Evolutionary conservation across 2,888 invertebrate species (phyloP).

Genomic region (Strigamia maritima): DNA sequence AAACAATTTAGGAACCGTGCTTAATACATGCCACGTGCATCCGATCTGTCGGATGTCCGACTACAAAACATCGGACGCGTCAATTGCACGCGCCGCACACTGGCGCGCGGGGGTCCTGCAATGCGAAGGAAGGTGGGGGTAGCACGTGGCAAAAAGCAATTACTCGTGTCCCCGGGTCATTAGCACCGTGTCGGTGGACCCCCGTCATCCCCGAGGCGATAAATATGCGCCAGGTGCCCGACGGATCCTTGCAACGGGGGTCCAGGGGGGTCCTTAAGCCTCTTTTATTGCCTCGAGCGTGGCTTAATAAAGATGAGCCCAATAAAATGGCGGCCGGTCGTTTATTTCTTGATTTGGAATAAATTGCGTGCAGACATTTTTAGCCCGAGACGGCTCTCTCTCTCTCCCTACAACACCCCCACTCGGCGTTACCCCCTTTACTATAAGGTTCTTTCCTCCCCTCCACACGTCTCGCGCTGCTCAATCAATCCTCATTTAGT

Average conservation of each 20-base stretch:
- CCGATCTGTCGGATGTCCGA: neutral
- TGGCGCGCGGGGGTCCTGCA: neutral
- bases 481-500: slow-evolving; percentile 38
- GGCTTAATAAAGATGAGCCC: slow-evolving; percentile 40
- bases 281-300: slow-evolving; percentile 38
- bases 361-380: slow-evolving; percentile 33
- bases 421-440: neutral
- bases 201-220: slow-evolving; percentile 11
- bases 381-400: neutral
- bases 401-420: neutral
- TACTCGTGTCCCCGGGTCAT: slow-evolving; percentile 4
- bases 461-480: neutral
- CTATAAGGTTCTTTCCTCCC: neutral
- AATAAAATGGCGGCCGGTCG: slow-evolving; percentile 38
- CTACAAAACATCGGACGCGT: neutral
- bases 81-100: neutral
- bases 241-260: neutral
- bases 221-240: slow-evolving; percentile 24
- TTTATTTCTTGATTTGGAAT: slow-evolving; percentile 39
- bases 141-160: neutral
- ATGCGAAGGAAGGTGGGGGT: neutral
- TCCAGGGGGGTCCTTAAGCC: slow-evolving; percentile 28
- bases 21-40: neutral
- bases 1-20: neutral
- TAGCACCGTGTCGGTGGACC: slow-evolving; percentile 4